Base-by-base conservation (phyloP, 2,888 invertebrate genomes). In the Crioceris asparagi region DNA sequence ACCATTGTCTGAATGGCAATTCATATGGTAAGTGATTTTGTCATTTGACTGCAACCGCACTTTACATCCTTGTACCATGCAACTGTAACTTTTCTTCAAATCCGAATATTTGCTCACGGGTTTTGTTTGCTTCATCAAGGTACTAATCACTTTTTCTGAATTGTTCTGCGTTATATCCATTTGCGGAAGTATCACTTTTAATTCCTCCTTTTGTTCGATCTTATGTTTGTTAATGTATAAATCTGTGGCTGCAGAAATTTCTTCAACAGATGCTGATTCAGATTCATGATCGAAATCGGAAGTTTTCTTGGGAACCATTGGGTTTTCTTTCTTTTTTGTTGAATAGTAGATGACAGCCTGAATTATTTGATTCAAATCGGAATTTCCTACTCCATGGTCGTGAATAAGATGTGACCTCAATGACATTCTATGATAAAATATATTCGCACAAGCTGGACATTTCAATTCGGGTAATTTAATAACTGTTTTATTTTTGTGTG, bases 381-480 rank as follows among this genome's bases (percentile, higher is more conserved):
- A 68, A 38, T 69, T 67, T 21, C 67, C 70, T 66, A 82, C 76
- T 58, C 75, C 73, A 55, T 83, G 82, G 55, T 82, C 81, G 50
- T 74, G 72, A 16, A 74, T 68, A 4, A 82, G 62, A 56, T 83
- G 82, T 4, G 71, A 69, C 47, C 75, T 65, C 1, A 82, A 59
- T 1, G 77, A 74, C 50, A 75, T 70, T 49, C 37, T 71, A 7
- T 72, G 71, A 50, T 73, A 75, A 53, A 81, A 81, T 2, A 74
- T 60, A 54, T 79, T 78, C 1, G 68, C 59, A 53, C 81, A 82
- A 6, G 79, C 81, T 10, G 80, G 79, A 51, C 82, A 82, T 45
- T 67, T 67, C 5, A 78, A 66, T 41, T 72, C 69, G 36, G 69
- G 64, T 46, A 71, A 65, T 51, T 73, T 70, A 15, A 68, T 67